Evolutionary conservation across 2,113 vertebrate species (phyloP).

Genomic region (Callocephalon fimbriatum): DNA sequence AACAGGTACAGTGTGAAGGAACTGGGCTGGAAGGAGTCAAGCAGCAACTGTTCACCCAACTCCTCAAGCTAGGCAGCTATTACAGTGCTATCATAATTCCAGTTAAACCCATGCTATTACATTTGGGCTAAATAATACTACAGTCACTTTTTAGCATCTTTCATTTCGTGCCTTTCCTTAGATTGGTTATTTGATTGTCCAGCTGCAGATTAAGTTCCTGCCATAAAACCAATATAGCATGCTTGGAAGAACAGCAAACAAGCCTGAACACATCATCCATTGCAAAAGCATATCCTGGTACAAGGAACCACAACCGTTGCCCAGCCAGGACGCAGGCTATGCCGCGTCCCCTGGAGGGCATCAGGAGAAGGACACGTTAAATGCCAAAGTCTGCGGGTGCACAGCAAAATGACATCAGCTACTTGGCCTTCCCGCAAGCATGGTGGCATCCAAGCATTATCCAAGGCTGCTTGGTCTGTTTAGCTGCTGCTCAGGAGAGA

Average conservation of each 20-base stretch:
- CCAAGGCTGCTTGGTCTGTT: background rate
- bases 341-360: background rate
- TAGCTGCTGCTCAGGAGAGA: background rate
- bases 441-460: background rate
- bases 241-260: background rate
- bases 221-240: background rate
- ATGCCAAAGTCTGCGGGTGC: background rate
- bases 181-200: background rate
- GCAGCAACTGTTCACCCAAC: background rate
- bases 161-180: background rate
- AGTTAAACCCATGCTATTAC: background rate
- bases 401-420: background rate
- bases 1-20: background rate
- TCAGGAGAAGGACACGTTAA: rapidly evolving
- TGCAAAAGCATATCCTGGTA: background rate
- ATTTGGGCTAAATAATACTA: background rate
- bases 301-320: rapidly evolving
- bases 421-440: background rate
- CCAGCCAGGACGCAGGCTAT: background rate
- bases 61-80: background rate
- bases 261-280: background rate
- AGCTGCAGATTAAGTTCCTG: background rate
- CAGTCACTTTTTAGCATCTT: background rate
- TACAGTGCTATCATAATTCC: constrained; percentile 21
- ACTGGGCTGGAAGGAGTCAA: background rate